Evolutionary conservation across 1,140 invertebrate genomes (phyloP).

Genomic region (Mamestra configurata): DNA sequence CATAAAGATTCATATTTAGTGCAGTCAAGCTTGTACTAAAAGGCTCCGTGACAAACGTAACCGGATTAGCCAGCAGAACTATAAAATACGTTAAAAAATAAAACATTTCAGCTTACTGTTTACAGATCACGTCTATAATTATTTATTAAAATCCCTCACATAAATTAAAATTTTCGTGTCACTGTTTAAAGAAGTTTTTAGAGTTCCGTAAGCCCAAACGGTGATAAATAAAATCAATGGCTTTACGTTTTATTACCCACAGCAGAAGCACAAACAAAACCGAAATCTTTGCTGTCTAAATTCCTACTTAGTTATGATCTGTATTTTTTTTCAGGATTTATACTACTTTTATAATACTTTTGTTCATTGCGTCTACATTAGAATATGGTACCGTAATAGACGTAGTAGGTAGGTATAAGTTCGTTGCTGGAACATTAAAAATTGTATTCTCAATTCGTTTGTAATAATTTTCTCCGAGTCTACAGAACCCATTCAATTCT

Average conservation of each 20-base stretch:
- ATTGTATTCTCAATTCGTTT: neutral
- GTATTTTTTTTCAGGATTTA: no score
- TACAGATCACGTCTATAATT: conserved; percentile 83
- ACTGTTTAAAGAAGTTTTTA: conserved; percentile 68
- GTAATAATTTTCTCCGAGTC: neutral
- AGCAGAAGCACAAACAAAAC: neutral
- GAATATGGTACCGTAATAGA: no score
- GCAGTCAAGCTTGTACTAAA: conserved; percentile 68
- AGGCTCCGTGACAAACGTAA: conserved; percentile 78
- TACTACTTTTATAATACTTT: no score
- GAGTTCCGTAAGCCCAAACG: conserved; percentile 57
- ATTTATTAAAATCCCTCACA: conserved; percentile 85
- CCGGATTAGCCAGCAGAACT: conserved; percentile 83
- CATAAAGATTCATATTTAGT: conserved; percentile 86
- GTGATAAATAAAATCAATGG: neutral
- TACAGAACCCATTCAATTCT: conserved; percentile 19
- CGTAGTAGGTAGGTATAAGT: neutral
- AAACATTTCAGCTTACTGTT: conserved; percentile 84
- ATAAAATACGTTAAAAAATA: conserved; percentile 79
- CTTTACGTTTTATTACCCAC: neutral
- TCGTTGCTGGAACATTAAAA: no score
- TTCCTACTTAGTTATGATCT: no score
- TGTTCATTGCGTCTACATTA: no score
- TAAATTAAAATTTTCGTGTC: conserved; percentile 78
- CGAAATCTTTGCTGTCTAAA: no score